Base-by-base conservation (phyloP, 2,888 invertebrate genomes). In the Spilosoma lubricipeda region DNA sequence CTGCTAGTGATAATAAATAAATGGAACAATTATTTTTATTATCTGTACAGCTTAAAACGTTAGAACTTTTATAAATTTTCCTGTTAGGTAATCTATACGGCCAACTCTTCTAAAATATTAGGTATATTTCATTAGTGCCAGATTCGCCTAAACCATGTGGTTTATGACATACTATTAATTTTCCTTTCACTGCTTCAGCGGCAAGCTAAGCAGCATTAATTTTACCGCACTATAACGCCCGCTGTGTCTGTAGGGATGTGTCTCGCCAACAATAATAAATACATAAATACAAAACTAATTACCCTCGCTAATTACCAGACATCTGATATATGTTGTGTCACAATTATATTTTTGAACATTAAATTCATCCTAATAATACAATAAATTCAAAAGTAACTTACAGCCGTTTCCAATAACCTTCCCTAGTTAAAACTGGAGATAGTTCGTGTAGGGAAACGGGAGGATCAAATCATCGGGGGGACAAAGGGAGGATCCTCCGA, bases 121-220 rank as follows among this genome's bases (percentile, higher is more conserved):
- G 30, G 15, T 63, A 63, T 30, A 63, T 30, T 30, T 18, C 63
- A 30, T 63, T 63, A 45, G 27, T 39, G 45, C 20, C 18, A 45
- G 42, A 45, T 45, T 27, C n/a, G n/a, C n/a, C 23, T 2, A n/a
- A 39, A 39, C 23, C 66, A n/a, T 15, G 4, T 66, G 23, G 39
- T 63, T 63, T 30, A 63, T 63, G 18, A 63, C 63, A 27, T 30
- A 30, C 63, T 63, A 63, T 63, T 63, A 63, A 63, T 63, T 30
- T 30, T 63, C 30, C 63, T 63, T 63, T 63, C 30, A 63, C 18
- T 63, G 59, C 27, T 59, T 59, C 27, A 59, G 27, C 27, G 27
- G 59, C 27, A 59, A 59, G 15, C 59, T 4, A 59, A 59, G 59
- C 27, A 56, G 56, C n/a, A 59, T 59, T 59, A 59, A 59, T 59